Percentiles rank a stretch among this genome's conserved stretches.
Conservation (phyloP, 2,113 vertebrate genomes). For the Pollachius pollachius region DNA sequence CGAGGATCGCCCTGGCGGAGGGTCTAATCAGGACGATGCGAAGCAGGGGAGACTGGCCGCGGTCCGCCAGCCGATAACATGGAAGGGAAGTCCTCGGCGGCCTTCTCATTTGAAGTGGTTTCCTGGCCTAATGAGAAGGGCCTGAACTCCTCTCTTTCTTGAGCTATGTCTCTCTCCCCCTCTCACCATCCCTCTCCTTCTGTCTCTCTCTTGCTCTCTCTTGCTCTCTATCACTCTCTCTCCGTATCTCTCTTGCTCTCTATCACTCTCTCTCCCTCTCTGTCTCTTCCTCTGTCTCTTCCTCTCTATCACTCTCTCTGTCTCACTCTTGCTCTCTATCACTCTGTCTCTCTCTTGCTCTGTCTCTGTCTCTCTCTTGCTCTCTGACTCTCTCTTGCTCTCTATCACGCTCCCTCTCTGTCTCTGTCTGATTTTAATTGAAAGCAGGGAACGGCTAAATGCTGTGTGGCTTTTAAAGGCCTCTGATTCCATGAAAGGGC, state of each 20-base stretch:
- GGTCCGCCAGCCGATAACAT: conserved; percentile 31
- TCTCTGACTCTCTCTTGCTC: too few species aligned
- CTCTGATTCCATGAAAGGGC: conserved; percentile 11
- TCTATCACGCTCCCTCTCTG: too few species aligned
- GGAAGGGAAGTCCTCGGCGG: conserved; percentile 12
- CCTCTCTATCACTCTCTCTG: too few species aligned
- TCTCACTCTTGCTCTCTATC: too few species aligned
- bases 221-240: too few species aligned
- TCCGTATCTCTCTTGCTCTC: too few species aligned
- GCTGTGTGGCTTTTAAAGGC: conserved; percentile 18
- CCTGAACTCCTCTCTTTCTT: conserved; percentile 36
- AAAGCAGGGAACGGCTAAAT: conserved; percentile 49
- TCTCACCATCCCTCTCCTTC: too few species aligned
- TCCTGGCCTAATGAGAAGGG: conserved; percentile 53
- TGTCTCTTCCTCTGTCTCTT: too few species aligned
- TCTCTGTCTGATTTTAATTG: conserved; percentile 31
- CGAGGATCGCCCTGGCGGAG: conserved; percentile 34
- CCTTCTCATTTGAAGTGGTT: conserved; percentile 49
- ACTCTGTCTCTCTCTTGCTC: neutral
- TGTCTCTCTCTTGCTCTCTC: too few species aligned
- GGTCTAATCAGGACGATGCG: conserved; percentile 34
- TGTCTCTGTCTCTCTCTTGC: conserved; percentile 12
- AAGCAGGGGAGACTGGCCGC: conserved; percentile 25
- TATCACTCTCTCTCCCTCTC: too few species aligned
- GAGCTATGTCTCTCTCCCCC: too few species aligned